Percentiles rank a stretch among this genome's conserved stretches.
Conservation (phyloP, 2,113 vertebrate species). For the Ramphastos sulfuratus region DNA sequence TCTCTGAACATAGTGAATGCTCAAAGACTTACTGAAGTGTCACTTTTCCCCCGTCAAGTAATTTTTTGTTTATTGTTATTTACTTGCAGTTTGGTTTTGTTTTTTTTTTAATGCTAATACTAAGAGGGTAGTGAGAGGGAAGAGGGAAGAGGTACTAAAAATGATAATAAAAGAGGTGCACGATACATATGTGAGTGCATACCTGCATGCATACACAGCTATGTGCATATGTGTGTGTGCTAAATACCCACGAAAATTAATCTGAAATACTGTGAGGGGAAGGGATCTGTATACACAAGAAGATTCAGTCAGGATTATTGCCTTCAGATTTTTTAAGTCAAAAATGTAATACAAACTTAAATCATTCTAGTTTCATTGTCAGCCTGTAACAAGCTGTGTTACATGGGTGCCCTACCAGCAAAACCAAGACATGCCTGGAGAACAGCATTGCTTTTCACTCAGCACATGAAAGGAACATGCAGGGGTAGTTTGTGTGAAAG, state of each 20-base stretch:
- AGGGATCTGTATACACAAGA: neutral
- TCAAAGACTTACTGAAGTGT: neutral
- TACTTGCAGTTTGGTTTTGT: neutral
- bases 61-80: neutral
- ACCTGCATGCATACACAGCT: accelerated
- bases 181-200: accelerated
- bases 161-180: neutral
- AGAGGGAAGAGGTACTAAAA: neutral
- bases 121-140: neutral
- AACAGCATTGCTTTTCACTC: neutral
- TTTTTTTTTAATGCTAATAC: neutral
- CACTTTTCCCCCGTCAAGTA: neutral
- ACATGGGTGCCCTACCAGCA: neutral
- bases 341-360: neutral
- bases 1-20: neutral
- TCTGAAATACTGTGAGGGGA: neutral
- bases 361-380: neutral
- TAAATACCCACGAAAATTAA: neutral
- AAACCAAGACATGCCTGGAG: neutral
- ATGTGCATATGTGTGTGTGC: neutral
- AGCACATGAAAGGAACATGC: neutral
- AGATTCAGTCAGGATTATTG: neutral
- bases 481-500: neutral
- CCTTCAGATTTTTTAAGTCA: neutral
- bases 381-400: neutral